Evolutionary conservation across 2,113 vertebrate genomes (phyloP), one percentile per base, ranked within the genome.

Genomic region (Catharus fuscescens): DNA sequence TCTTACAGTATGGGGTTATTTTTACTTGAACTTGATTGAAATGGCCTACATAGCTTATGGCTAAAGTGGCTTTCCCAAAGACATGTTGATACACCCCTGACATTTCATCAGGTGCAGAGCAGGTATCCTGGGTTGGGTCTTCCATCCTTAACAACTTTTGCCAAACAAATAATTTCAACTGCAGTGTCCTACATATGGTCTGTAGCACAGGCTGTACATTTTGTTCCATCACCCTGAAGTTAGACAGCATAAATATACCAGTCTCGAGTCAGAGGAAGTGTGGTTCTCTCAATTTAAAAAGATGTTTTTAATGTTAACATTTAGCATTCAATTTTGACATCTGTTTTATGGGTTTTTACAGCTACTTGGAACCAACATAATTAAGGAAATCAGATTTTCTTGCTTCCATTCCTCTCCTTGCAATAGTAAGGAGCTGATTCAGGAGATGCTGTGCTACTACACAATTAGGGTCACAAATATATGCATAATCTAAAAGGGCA

Each of bases 1-100:
- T 86, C 64, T 95, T 60, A 62, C 74, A 92, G 60, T 17, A 66
- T 20, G 50, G 91, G 82, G 76, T 62, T 92, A 90, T 94, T 96
- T 97, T 94, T 86, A 96, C 61, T 90, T 92, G 82, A 86, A 94
- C 80, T 86, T 81, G 65, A 90, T 83, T 78, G 72, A 74, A 88
- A 88, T 69, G 60, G 61, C 76, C 80, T 95, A 87, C 52, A 60
- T 96, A 94, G 82, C 77, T 74, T 50, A 74, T 48, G 60, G 86
- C 38, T 59, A 88, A 38, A 28, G 11, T 18, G 53, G 38, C 18
- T 38, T 45, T n/a, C 36, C 53, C 56, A 86, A 80, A 88, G n/a
- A 26, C 24, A 34, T 0, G 4, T 6, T 52, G 53, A 42, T 47
- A 66, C 77, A 69, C 18, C 38, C 59, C 28, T 61, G n/a, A 32